Base-by-base conservation (phyloP, 2,888 invertebrate species). In the Nomada goodeniana region DNA sequence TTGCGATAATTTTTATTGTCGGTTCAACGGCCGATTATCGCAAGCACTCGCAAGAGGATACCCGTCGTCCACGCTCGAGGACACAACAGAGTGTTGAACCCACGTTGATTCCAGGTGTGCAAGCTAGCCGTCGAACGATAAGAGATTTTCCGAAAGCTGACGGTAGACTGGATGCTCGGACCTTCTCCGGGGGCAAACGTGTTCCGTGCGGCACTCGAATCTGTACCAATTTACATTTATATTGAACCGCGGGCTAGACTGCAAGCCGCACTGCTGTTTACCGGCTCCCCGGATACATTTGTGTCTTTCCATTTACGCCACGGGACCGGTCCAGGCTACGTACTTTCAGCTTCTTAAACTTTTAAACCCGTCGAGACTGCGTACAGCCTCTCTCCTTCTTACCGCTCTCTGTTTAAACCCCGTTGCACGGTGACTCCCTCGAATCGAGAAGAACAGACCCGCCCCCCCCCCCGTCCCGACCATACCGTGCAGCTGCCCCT, bases 211-310 rank as follows among this genome's bases (percentile, higher is more conserved):
- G 88, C 90, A 88, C 91, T 91, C 89, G 91, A 93, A 93, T 93
- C 92, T 91, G 92, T 91, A 92, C 91, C 91, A 91, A 93, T 93
- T 93, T 93, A 93, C 93, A 93, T 93, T 93, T 93, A 93, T 93
- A 93, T 93, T 93, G 93, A 92, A 93, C 91, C 91, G 86, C 91
- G 85, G 87, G 90, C 85, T 88, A 89, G 81, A 76, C 86, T 87
- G 85, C 87, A 77, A 87, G 84, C 85, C 87, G 84, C 90, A 79
- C 85, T 64, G 85, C 84, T 90, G 89, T 90, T 89, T 90, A 89
- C 89, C 88, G 88, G 86, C 86, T 87, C 83, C 88, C 89, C 76
- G 88, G 89, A 88, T 91, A 91, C 89, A 91, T 91, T 90, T 90
- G 88, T 86, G 89, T 91, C 90, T 91, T 90, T 92, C 90, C 86